Evolutionary conservation across 2,797 vertebrate species (phyloP), one percentile per base, ranked within the genome.

Genomic region (Hybognathus amarus): DNA sequence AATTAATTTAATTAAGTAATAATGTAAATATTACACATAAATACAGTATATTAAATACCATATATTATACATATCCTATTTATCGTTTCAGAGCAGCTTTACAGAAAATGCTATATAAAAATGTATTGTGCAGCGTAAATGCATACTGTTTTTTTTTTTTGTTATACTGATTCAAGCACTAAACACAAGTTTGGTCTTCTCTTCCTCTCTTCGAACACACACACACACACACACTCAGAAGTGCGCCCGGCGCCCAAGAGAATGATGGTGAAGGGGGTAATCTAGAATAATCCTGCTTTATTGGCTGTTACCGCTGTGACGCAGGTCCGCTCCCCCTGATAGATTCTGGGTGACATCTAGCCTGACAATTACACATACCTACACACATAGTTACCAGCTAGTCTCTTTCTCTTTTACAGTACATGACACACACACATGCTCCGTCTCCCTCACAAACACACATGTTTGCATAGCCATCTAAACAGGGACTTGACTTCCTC

Each of bases 281-380:
- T 95, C 94, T 92, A 91, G 84, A 80, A 90, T 96, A 94, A 95
- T 91, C 92, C 94, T 92, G 89, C 89, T 96, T 96, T 93, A 94
- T 94, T 91, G 92, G 90, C 91, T 95, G 90, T 91, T 92, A 83
- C 76, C 89, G 90, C 87, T 86, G 91, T 93, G 91, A 94, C 93
- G 92, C 92, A 95, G 90, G 87, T 92, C 90, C 90, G 89, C 90
- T 90, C 91, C 90, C 92, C 86, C 36, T 71, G 92, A 94, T 87
- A 91, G 92, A 93, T 95, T 93, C 89, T 91, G 86, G 90, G 88
- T 92, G 93, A 93, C 90, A 92, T 91, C 89, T 89, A 85, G 87
- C 89, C 88, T 33, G 85, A 47, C 87, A 40, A 80, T 85, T 85
- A 83, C 80, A 84, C 61, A 82, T 27, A 22, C 52, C 33, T 77